Percentiles rank a stretch among this genome's conserved stretches.
Evolutionary conservation across 2,113 vertebrate genomes (phyloP).

Genomic region (Cichladusa arquata): DNA sequence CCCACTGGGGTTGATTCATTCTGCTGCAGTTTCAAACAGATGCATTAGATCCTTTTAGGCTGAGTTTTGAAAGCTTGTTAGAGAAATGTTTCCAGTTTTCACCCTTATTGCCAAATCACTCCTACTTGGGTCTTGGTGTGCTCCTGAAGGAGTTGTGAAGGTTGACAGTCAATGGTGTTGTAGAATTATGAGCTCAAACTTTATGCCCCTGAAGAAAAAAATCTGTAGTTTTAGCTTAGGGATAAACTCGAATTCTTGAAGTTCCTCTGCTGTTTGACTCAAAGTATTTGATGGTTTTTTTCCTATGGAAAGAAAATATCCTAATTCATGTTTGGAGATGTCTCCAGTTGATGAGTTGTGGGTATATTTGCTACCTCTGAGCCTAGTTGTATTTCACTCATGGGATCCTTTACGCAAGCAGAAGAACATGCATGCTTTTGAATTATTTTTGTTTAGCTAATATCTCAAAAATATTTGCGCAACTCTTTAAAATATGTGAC

Average conservation of each 20-base stretch:
- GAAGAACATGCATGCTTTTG: not conserved
- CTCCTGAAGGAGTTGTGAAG: not conserved
- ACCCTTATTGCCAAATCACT: not conserved
- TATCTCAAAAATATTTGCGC: not conserved
- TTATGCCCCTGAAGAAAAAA: not conserved
- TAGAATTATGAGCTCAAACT: not conserved
- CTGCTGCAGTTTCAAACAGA: not conserved
- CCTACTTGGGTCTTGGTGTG: not conserved
- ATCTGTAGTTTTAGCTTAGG: not conserved
- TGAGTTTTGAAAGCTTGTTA: not conserved
- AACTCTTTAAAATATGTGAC: not conserved
- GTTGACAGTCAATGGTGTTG: not conserved
- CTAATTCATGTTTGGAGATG: not conserved
- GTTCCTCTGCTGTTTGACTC: not conserved
- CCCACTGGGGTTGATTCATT: not conserved
- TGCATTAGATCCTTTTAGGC: not conserved
- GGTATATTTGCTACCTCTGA: not conserved
- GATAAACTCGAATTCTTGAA: not conserved
- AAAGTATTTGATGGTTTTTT: not conserved
- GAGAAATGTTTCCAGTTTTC: not conserved
- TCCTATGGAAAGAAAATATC: not conserved
- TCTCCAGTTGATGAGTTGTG: not conserved
- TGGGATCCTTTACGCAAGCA: not conserved
- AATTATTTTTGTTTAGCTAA: constrained; percentile 9
- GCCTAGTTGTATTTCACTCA: not conserved